Evolutionary conservation across 2,888 invertebrate species (phyloP).

Genomic region (Apamea crenata): DNA sequence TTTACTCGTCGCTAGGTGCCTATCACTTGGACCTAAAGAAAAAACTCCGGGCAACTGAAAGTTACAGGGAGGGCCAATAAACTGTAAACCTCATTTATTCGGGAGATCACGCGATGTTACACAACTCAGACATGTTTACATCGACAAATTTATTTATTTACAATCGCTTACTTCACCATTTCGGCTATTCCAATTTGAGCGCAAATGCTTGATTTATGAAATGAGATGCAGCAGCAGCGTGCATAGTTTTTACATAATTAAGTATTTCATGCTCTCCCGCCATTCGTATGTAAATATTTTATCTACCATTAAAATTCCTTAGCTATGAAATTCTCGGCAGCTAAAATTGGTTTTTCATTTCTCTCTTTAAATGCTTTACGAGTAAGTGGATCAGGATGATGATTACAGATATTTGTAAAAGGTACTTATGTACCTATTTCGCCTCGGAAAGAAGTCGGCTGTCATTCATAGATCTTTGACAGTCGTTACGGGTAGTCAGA

Average conservation of each 20-base stretch:
- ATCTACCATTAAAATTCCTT: constrained; percentile 30
- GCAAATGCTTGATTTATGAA: constrained; percentile 25
- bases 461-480: background rate
- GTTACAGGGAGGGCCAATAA: constrained; percentile 81
- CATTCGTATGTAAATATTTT: constrained; percentile 31
- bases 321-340: constrained; percentile 24
- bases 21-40: constrained; percentile 53
- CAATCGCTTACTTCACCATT: constrained; percentile 29
- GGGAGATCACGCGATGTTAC: constrained; percentile 85
- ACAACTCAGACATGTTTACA: constrained; percentile 71
- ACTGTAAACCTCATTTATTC: constrained; percentile 79
- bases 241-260: constrained; percentile 31
- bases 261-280: constrained; percentile 9
- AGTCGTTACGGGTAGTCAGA: too few species aligned
- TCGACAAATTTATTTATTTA: constrained; percentile 65
- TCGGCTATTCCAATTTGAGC: constrained; percentile 16
- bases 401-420: background rate
- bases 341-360: constrained; percentile 7
- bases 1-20: constrained; percentile 14
- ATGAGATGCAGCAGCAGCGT: constrained; percentile 3
- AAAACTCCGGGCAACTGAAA: constrained; percentile 73
- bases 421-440: background rate
- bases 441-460: background rate
- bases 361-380: background rate
- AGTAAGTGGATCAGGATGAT: background rate